Evolutionary conservation across 2,113 vertebrate species (phyloP).

Genomic region (Dascyllus trimaculatus): DNA sequence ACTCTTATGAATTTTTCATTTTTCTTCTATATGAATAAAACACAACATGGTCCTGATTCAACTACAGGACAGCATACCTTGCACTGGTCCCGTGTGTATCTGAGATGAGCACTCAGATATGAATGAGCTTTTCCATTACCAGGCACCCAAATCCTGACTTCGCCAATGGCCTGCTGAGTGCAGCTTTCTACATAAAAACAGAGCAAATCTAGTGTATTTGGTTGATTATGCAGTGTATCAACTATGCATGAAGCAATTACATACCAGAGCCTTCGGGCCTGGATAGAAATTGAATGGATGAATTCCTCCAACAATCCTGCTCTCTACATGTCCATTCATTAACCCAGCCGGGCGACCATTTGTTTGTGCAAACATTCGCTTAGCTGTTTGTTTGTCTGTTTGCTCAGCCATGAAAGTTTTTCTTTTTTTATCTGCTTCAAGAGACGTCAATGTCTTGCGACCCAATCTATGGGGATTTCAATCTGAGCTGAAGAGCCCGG

Average conservation of each 20-base stretch:
- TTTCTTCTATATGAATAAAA: slow-evolving; percentile 79
- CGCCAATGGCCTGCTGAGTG: slow-evolving; percentile 29
- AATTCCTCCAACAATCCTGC: slow-evolving; percentile 52
- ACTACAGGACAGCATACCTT: slow-evolving; percentile 51
- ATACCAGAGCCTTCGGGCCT: slow-evolving; percentile 60
- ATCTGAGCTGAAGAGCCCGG: slow-evolving; percentile 31
- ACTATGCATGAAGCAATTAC: slow-evolving; percentile 83
- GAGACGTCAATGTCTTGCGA: slow-evolving; percentile 36
- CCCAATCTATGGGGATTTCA: slow-evolving; percentile 48
- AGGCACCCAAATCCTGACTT: slow-evolving; percentile 44
- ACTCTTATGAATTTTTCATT: slow-evolving; percentile 73
- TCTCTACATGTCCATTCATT: slow-evolving; percentile 69
- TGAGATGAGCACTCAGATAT: slow-evolving; percentile 36
- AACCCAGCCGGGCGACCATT: slow-evolving; percentile 59
- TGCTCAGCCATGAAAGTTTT: slow-evolving; percentile 30
- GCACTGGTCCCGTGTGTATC: slow-evolving; percentile 32
- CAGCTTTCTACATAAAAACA: slow-evolving; percentile 45
- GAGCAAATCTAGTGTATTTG: slow-evolving; percentile 59
- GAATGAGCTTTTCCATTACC: slow-evolving; percentile 44
- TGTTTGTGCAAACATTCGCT: slow-evolving; percentile 74
- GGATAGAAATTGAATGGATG: slow-evolving; percentile 66
- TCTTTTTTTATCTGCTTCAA: not conserved
- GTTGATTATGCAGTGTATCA: slow-evolving; percentile 78
- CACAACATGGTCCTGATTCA: slow-evolving; percentile 61
- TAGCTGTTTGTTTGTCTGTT: slow-evolving; percentile 68